phyloP scores from a whole-genome alignment of 2,113 vertebrate species.

The Dipodomys stephensi region DNA sequence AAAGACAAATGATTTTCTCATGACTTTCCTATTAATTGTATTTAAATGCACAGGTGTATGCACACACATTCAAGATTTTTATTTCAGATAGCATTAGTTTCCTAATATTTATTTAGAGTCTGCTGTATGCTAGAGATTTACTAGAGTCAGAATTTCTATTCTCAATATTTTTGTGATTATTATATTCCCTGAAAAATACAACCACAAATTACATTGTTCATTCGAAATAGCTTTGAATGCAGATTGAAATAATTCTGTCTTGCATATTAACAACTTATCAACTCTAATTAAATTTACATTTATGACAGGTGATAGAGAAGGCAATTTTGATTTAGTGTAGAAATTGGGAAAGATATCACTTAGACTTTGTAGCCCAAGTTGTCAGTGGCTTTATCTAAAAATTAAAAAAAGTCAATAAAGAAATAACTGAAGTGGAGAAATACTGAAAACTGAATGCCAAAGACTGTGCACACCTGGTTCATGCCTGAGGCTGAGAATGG shows the following conservation, averaged over 20 bases:
- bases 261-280: neutral
- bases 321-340: neutral
- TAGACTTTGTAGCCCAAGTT: constrained; percentile 21
- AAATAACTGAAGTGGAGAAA: neutral
- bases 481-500: too few relatives aligned
- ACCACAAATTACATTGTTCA: neutral
- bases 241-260: neutral
- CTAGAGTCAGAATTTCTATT: constrained; percentile 15
- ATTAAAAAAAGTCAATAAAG: too few relatives aligned
- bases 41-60: neutral
- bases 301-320: constrained; percentile 1
- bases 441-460: too few relatives aligned
- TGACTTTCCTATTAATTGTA: neutral
- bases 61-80: neutral
- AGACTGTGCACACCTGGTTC: too few relatives aligned
- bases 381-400: neutral
- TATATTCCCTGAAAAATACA: neutral
- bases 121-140: neutral
- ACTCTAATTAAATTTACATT: neutral
- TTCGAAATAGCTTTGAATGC: neutral
- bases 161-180: neutral
- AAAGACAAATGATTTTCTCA: neutral
- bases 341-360: neutral
- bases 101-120: neutral
- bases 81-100: neutral